Base-by-base conservation (phyloP, 1,140 invertebrate species). In the Bombus confusus region DNA sequence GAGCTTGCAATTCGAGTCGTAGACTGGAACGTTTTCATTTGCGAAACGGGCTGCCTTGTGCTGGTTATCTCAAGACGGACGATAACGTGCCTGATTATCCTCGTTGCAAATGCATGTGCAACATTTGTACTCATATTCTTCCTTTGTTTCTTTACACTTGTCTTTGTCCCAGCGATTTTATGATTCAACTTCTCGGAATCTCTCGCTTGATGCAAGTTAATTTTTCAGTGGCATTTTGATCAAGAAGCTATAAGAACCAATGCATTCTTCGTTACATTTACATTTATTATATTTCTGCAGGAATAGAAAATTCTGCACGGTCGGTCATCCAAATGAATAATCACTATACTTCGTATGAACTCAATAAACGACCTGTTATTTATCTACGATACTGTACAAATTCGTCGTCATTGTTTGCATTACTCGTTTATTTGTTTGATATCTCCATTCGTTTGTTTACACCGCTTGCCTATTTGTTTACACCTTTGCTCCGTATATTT, bases 11-110 rank as follows among this genome's bases (percentile, higher is more conserved):
- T 62, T 62, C 34, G 25, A 31, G 34, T 66, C 28, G 34, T 25
- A 18, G 25, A 9, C 28, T 28, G 47, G 22, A 73, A 81, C 59
- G 68, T 77, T 80, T 79, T 80, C 76, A 31, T 72, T 80, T 37
- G 52, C 64, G n/a, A 28, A 47, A 69, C n/a, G 2, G 3, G 31
- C 41, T 31, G 18, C 6, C 41, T 37, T 15, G 18, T 41, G 74
- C 34, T 52, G 52, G 76, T 84, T 84, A 84, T 84, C 75, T n/a
- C 39, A 31, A 37, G 66, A 69, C 41, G 34, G 15, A 34, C 31
- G n/a, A 41, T 84, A 78, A 84, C 39, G 64, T 25, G 25, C 12
- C 34, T 37, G 31, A 76, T 76, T 39, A 34, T 59, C n/a, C 43
- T 62, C 59, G 1, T 62, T n/a, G 72, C 66, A 25, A 22, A 34